Base-by-base conservation (phyloP, 2,888 invertebrate genomes). In the Listrodromus nycthemerus region DNA sequence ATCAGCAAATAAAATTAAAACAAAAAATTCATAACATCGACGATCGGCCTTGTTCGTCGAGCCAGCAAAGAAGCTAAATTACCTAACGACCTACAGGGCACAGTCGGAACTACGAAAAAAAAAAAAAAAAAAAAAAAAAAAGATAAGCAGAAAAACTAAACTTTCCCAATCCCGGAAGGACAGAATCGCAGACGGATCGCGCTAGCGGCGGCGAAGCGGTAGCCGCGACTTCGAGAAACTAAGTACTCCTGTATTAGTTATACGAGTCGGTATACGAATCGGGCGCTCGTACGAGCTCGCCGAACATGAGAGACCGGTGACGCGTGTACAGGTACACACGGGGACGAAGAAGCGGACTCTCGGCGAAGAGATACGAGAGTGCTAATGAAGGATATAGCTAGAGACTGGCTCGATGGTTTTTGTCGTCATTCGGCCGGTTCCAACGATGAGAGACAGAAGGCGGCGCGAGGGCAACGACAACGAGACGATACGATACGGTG, bases 301-400 rank as follows among this genome's bases (percentile, higher is more conserved):
- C 8, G 52, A 55, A 52, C 52, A 65, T 58, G 37, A 24, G 65
- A 71, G 65, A 58, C 66, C 76, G 73, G 77, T 73, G 82, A 73
- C 65, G 52, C 50, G 74, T 52, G 65, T 45, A 70, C 61, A 65
- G 30, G 75, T 76, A 55, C n/a, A 73, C 77, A 48, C 30, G 69
- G 63, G 21, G 13, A 50, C 55, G 78, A 90, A 89, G 90, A 88
- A 89, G 83, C 80, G 50, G 81, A 79, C 76, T 67, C 77, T 81
- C 83, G 80, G 88, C 88, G 89, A 89, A 87, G 88, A 87, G 88
- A 89, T 89, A 89, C 89, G 80, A 90, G 91, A 92, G 92, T 92
- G 92, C 91, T 92, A 92, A 92, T 92, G 92, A 92, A 92, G 91
- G 91, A 90, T 90, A 87, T 45, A 45, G 41, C 41, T 16, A 45